Percentiles rank a stretch among this genome's conserved stretches.
Evolutionary conservation across 2,888 invertebrate genomes (phyloP).

Genomic region (Syrista parreyssii): DNA sequence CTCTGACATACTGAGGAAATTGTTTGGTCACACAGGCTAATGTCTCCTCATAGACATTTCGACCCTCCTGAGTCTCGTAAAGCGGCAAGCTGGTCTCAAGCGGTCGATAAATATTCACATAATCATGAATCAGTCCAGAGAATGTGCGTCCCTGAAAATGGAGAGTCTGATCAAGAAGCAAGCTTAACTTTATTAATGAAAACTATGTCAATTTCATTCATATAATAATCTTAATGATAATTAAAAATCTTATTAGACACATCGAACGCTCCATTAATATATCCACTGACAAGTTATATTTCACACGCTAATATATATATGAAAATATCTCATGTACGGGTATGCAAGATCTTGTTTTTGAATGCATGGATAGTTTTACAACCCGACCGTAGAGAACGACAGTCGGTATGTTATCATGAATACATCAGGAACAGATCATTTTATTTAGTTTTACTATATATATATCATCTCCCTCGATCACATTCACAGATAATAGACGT

Average conservation of each 20-base stretch:
- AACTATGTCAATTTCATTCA: conserved; percentile 7
- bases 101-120: conserved; percentile 71
- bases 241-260: background rate
- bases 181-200: conserved; percentile 6
- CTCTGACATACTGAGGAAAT: conserved; percentile 85
- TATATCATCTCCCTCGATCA: too few species aligned
- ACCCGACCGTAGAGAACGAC: too few species aligned
- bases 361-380: too few species aligned
- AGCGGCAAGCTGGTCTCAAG: conserved; percentile 77
- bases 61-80: conserved; percentile 78
- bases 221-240: conserved; percentile 3
- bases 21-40: conserved; percentile 75
- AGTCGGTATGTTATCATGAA: too few species aligned
- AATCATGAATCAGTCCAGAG: conserved; percentile 78
- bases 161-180: conserved; percentile 8
- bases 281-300: too few species aligned
- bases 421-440: too few species aligned
- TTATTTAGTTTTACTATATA: too few species aligned
- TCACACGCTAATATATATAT: too few species aligned
- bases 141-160: conserved; percentile 81
- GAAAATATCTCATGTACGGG: too few species aligned
- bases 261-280: conserved; percentile 4
- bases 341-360: too few species aligned
- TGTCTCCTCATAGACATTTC: conserved; percentile 79
- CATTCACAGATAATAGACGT: too few species aligned